Conservation (phyloP, 2,888 invertebrate species). For the Agrypnus murinus region DNA sequence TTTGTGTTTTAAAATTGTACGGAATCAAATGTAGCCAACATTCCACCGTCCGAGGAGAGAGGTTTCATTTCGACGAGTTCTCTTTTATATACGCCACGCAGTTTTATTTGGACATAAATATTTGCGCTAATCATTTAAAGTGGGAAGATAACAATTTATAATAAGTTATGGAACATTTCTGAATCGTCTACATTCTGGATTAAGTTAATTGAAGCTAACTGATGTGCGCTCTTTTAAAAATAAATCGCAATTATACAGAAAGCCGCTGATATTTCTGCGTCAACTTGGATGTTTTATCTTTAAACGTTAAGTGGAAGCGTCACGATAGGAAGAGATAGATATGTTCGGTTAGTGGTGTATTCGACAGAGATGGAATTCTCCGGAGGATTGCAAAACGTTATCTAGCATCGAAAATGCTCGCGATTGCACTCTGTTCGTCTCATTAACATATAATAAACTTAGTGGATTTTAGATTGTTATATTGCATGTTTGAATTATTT, state of each 20-base stretch:
- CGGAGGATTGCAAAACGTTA: conserved; percentile 45
- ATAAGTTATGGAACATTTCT: conserved; percentile 52
- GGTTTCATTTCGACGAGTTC: conserved; percentile 50
- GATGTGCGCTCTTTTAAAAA: conserved; percentile 53
- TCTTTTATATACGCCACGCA: conserved; percentile 41
- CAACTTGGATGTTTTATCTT: conserved; percentile 54
- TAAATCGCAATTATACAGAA: conserved; percentile 58
- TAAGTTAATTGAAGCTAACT: conserved; percentile 55
- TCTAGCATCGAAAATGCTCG: conserved; percentile 56
- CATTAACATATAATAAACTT: conserved; percentile 57
- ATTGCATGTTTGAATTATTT: conserved; percentile 51
- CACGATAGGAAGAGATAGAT: conserved; percentile 47
- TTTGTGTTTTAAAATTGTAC: conserved; percentile 45
- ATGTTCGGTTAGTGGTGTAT: conserved; percentile 23
- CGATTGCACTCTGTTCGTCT: conserved; percentile 56
- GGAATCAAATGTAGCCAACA: conserved; percentile 50
- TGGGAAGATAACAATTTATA: conserved; percentile 58
- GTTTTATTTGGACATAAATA: conserved; percentile 53
- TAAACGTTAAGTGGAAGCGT: conserved; percentile 53
- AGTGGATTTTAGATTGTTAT: conserved; percentile 50
- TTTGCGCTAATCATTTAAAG: conserved; percentile 56
- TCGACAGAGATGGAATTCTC: conserved; percentile 41
- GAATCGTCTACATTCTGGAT: conserved; percentile 46
- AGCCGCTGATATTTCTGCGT: conserved; percentile 55
- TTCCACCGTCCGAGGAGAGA: too few species aligned